phyloP scores from a whole-genome alignment of 2,113 vertebrate genomes.

The Columba livia region DNA sequence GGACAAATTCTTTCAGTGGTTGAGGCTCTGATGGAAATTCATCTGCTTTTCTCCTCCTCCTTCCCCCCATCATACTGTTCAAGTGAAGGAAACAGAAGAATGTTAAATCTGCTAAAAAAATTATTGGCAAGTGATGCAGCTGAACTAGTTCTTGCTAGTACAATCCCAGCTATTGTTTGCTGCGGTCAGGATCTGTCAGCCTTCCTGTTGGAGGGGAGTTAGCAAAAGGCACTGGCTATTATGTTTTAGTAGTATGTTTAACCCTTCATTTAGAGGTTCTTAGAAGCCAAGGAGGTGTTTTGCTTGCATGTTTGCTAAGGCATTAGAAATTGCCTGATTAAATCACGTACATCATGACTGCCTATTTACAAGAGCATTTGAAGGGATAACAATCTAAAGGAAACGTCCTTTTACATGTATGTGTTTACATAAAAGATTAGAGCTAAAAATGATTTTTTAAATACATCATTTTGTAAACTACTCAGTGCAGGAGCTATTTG shows the following conservation, averaged over 20 bases:
- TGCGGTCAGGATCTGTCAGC: conserved; percentile 69
- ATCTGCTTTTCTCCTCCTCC: conserved; percentile 55
- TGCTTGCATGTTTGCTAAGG: background rate
- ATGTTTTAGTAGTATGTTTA: conserved; percentile 64
- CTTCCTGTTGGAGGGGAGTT: conserved; percentile 73
- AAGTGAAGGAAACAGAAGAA: conserved; percentile 74
- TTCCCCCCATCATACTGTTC: conserved; percentile 28
- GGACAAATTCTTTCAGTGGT: conserved; percentile 58
- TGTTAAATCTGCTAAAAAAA: conserved; percentile 78
- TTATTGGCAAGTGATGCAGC: conserved; percentile 78
- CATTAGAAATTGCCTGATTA: background rate
- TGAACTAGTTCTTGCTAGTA: conserved; percentile 77
- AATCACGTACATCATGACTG: background rate
- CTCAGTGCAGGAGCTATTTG: background rate
- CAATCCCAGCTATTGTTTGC: conserved; percentile 81
- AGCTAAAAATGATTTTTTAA: conserved; percentile 34
- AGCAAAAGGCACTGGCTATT: conserved; percentile 70
- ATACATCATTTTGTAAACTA: background rate
- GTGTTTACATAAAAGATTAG: conserved; percentile 47
- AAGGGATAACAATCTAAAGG: conserved; percentile 6
- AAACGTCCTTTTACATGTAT: background rate
- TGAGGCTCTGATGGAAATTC: conserved; percentile 53
- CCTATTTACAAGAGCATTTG: background rate
- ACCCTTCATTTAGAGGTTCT: conserved; percentile 57
- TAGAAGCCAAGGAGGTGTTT: background rate